Evolutionary conservation across 2,888 invertebrate genomes (phyloP).

Genomic region (Odontothrips loti): DNA sequence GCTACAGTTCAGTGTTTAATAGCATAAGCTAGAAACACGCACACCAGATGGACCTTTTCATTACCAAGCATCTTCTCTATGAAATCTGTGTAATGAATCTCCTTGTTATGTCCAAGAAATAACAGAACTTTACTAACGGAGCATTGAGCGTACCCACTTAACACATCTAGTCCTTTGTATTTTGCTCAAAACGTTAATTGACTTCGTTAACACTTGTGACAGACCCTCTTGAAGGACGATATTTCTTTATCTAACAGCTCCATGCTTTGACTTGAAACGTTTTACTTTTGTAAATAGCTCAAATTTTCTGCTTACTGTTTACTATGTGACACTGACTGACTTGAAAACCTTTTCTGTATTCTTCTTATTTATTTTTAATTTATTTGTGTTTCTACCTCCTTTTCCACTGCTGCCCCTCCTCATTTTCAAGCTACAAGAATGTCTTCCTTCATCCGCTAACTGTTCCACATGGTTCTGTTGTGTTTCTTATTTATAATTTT

Average conservation of each 20-base stretch:
- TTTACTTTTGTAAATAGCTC: conserved; percentile 18
- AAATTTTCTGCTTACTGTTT: conserved; percentile 3
- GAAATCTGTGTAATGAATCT: conserved; percentile 24
- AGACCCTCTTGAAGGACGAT: conserved; percentile 12
- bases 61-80: conserved; percentile 12
- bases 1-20: background rate
- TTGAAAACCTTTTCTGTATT: background rate
- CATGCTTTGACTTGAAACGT: background rate
- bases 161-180: conserved; percentile 25
- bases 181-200: conserved; percentile 20
- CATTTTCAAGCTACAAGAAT: background rate
- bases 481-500: conserved; percentile 27
- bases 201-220: conserved; percentile 8
- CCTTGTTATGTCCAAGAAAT: conserved; percentile 18
- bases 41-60: conserved; percentile 19
- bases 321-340: conserved; percentile 22
- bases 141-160: conserved; percentile 17
- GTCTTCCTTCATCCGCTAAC: conserved; percentile 19
- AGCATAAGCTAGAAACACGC: background rate
- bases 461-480: conserved; percentile 19
- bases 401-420: background rate
- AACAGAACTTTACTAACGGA: conserved; percentile 26
- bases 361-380: conserved; percentile 11
- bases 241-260: conserved; percentile 7
- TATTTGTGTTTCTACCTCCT: conserved; percentile 4